A percentile compares a stretch with the other conserved stretches of the same genome.
phyloP scores from a whole-genome alignment of 2,113 vertebrate genomes.

The Glaucidium brasilianum region DNA sequence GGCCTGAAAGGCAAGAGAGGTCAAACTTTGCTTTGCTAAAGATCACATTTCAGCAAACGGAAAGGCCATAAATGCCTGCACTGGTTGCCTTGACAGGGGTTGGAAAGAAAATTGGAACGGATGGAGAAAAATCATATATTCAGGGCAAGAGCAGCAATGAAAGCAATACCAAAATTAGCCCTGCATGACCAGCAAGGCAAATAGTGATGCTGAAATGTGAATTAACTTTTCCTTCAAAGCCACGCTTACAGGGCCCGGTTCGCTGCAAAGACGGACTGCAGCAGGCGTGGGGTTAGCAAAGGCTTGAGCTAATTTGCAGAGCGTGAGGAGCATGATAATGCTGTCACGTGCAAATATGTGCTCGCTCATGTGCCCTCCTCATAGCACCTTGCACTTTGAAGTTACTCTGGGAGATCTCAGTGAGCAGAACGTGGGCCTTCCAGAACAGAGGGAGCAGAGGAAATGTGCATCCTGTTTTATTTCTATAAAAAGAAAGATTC shows the following conservation, averaged over 20 bases:
- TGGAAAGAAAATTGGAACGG: not conserved
- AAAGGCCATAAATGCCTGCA: not conserved
- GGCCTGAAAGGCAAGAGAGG: not conserved
- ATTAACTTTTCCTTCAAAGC: not conserved
- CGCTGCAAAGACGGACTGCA: not conserved
- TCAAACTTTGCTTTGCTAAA: not conserved
- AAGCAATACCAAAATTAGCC: not conserved
- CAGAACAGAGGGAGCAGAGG: not conserved
- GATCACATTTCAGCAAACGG: not conserved
- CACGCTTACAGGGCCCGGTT: fast-evolving
- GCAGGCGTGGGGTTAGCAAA: not conserved
- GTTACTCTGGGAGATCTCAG: not conserved
- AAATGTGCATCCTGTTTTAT: not conserved
- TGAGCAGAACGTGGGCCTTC: not conserved
- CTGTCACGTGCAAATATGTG: not conserved
- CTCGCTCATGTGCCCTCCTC: not conserved
- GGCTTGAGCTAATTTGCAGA: not conserved
- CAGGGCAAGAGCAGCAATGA: not conserved
- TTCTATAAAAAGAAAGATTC: not conserved
- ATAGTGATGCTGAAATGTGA: not conserved
- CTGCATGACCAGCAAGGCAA: not conserved
- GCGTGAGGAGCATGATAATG: fast-evolving
- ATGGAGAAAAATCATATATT: not conserved
- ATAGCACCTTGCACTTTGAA: fast-evolving
- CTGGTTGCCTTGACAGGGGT: not conserved